Evolutionary conservation across 1,140 invertebrate genomes (phyloP).

Genomic region (Leptinotarsa defecta): DNA sequence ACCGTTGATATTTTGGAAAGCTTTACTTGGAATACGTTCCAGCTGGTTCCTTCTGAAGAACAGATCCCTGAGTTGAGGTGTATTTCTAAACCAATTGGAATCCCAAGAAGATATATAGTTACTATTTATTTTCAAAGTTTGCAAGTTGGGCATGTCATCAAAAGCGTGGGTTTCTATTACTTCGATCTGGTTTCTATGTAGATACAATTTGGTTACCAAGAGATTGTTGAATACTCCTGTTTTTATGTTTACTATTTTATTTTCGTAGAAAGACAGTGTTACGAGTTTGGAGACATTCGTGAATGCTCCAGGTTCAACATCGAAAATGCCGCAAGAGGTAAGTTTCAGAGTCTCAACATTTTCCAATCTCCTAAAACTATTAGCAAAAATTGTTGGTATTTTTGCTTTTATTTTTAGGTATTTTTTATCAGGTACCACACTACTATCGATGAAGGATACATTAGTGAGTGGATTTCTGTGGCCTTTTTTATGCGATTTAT

Average conservation of each 20-base stretch:
- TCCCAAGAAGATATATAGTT: slow-evolving; percentile 47
- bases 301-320: slow-evolving; percentile 46
- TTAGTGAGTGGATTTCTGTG: slow-evolving; percentile 17
- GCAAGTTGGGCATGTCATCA: slow-evolving; percentile 48
- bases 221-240: slow-evolving; percentile 51
- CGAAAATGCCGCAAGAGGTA: slow-evolving; percentile 38
- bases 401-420: slow-evolving; percentile 28
- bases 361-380: slow-evolving; percentile 42
- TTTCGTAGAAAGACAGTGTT: slow-evolving; percentile 44
- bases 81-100: slow-evolving; percentile 48
- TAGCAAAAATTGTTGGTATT: slow-evolving; percentile 41
- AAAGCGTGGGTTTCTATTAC: slow-evolving; percentile 48
- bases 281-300: slow-evolving; percentile 46
- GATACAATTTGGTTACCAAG: slow-evolving; percentile 40
- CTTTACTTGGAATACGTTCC: slow-evolving; percentile 37
- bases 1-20: slow-evolving; percentile 46
- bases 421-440: slow-evolving; percentile 18
- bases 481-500: slow-evolving; percentile 27
- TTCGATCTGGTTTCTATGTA: slow-evolving; percentile 48
- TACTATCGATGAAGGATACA: slow-evolving; percentile 23
- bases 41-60: slow-evolving; percentile 47
- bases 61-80: slow-evolving; percentile 41
- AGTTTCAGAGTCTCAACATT: slow-evolving; percentile 42
- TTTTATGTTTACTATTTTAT: slow-evolving; percentile 43
- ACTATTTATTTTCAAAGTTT: slow-evolving; percentile 45